Conservation (phyloP, 2,797 vertebrate genomes). For the Sarcoramphus papa region DNA sequence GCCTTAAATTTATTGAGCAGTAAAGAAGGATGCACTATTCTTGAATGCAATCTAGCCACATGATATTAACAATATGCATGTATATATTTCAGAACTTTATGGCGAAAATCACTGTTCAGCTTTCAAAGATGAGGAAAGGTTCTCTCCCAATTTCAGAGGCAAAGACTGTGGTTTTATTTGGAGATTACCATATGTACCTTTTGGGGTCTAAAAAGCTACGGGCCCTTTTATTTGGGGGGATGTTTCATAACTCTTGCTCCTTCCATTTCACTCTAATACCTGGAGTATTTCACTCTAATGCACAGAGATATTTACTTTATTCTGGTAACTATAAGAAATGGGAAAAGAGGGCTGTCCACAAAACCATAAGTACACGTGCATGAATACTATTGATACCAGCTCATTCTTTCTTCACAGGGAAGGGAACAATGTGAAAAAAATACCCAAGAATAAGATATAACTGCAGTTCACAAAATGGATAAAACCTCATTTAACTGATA, state of each 20-base stretch:
- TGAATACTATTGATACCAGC: background rate
- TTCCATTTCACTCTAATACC: background rate
- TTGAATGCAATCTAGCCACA: background rate
- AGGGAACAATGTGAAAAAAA: background rate
- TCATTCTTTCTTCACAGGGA: background rate
- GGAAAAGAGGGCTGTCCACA: background rate
- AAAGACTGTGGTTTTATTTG: background rate
- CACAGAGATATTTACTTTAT: background rate
- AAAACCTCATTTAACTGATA: background rate
- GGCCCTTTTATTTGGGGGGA: background rate
- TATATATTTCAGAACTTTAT: background rate
- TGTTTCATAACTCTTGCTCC: background rate
- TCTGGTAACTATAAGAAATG: background rate
- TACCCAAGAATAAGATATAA: background rate
- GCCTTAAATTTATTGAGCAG: background rate
- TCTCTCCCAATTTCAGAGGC: background rate
- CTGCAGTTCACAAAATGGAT: background rate
- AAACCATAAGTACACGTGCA: fast-evolving
- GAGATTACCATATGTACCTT: fast-evolving
- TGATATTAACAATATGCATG: fast-evolving
- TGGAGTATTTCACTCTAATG: background rate
- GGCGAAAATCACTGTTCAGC: background rate
- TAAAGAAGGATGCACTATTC: background rate
- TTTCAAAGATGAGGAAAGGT: background rate
- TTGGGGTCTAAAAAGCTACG: background rate